phyloP scores from a whole-genome alignment of 2,888 invertebrate genomes.

The Cheilosia urbana region DNA sequence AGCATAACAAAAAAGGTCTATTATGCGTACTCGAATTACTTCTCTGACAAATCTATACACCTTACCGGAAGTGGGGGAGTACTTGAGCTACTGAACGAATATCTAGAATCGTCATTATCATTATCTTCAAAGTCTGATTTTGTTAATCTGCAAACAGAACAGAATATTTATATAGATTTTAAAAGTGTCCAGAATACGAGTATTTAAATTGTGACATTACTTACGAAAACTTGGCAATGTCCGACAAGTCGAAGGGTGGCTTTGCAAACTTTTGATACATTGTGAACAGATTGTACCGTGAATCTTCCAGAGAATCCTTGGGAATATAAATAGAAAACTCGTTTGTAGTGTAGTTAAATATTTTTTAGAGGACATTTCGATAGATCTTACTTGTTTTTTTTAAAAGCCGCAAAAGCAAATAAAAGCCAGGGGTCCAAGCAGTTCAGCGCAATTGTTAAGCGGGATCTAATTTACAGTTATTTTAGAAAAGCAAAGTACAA shows the following conservation, averaged over 20 bases:
- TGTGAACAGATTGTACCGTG: slow-evolving; percentile 82
- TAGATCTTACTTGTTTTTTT: slow-evolving; percentile 20
- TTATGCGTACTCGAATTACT: not conserved
- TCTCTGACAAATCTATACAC: slow-evolving; percentile 54
- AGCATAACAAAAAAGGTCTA: too few relatives aligned
- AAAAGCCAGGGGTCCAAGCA: slow-evolving; percentile 20
- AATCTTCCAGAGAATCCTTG: slow-evolving; percentile 83
- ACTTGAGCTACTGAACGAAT: slow-evolving; percentile 91
- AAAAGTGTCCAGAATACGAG: not conserved
- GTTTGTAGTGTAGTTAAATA: not conserved
- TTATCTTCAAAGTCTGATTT: slow-evolving; percentile 83
- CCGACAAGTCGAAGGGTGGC: slow-evolving; percentile 82
- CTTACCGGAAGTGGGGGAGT: slow-evolving; percentile 88
- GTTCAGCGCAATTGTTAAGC: slow-evolving; percentile 16
- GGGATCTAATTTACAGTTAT: not conserved
- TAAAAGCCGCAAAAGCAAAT: not conserved
- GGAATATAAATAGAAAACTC: slow-evolving; percentile 22
- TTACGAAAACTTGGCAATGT: slow-evolving; percentile 83
- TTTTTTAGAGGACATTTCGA: not conserved
- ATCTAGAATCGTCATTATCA: slow-evolving; percentile 87
- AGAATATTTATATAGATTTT: not conserved
- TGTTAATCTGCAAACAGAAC: slow-evolving; percentile 76
- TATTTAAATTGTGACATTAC: slow-evolving; percentile 61
- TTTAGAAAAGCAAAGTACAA: slow-evolving; percentile 1
- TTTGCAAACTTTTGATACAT: slow-evolving; percentile 84